Evolutionary conservation across 2,113 vertebrate genomes (phyloP), one percentile per base, ranked within the genome.

Genomic region (Melanocharis versteri): DNA sequence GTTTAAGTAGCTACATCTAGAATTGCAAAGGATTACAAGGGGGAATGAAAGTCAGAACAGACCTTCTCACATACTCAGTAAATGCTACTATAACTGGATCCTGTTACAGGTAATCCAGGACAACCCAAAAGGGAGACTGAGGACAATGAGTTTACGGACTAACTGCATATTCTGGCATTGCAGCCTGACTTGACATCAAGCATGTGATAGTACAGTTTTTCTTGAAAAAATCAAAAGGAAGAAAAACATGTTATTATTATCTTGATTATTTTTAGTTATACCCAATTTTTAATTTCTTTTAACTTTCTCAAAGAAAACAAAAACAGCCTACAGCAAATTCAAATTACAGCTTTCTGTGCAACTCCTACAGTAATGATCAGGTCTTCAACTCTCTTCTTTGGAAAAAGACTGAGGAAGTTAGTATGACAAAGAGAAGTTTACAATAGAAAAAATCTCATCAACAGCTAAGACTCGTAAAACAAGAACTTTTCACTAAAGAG

Each of bases 201-300:
- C 23, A 64, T 1, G 1, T 28, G 31, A 37, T 14, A 19, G 7
- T 16, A 51, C 1, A 24, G 2, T 12, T 82, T 47, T 76, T 28
- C 24, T 64, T 48, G 17, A 42, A 51, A 35, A 78, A 13, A 24
- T n/a, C 7, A 31, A 14, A 22, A 54, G 5, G 6, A 40, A 13
- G 6, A 73, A 76, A 48, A 78, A 0, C 18, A 83, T 0, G 0
- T 73, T 51, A 40, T 11, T 44, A 20, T 48, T 31, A 80, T 1
- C 17, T 66, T 78, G 11, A 39, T 35, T 58, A 60, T n/a, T 58
- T 93, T 64, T 60, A 51, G 5, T 58, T 72, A 75, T 28, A 30
- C 1, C 1, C 0, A 58, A 12, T 40, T 30, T 21, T 15, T 1
- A 8, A 6, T 26, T 28, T 17, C 48, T 33, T 51, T 24, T 8